These are phyloP conservation scores for Eueremaeus valkanovi DNA, from an alignment of 2,888 invertebrate genomes.

Conservation along the genomic window DNA sequence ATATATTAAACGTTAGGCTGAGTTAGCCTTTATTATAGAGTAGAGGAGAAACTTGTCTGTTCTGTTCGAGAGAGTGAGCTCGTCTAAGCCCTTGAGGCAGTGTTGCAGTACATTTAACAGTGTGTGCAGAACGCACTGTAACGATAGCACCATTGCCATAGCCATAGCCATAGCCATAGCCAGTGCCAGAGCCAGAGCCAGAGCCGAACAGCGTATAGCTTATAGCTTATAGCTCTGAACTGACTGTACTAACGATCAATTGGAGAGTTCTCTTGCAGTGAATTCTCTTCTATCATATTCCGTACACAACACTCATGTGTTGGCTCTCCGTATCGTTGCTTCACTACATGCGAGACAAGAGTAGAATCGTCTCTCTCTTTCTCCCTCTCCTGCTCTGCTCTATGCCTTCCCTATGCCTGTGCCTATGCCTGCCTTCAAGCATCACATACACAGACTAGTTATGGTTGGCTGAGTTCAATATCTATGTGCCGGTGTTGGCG, in stretches of 20 bases:
- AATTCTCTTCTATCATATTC: too few relatives aligned
- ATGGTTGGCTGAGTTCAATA: slow-evolving; percentile 25
- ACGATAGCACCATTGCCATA: neutral
- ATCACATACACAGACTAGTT: neutral
- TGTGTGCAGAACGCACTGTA: too few relatives aligned
- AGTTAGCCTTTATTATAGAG: neutral
- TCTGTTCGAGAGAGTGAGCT: neutral
- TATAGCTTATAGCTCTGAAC: too few relatives aligned
- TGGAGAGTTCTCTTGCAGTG: too few relatives aligned
- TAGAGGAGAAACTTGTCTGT: too few relatives aligned
- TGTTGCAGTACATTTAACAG: too few relatives aligned
- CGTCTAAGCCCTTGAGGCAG: slow-evolving; percentile 19
- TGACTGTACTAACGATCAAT: too few relatives aligned
- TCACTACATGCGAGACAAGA: neutral
- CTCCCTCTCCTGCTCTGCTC: neutral
- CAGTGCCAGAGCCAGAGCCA: too few relatives aligned
- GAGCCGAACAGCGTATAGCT: too few relatives aligned
- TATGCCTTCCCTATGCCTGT: neutral
- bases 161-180: too few relatives aligned
- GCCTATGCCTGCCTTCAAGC: slow-evolving; percentile 15
- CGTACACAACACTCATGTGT: neutral
- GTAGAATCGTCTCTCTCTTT: neutral
- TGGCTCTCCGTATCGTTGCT: neutral
- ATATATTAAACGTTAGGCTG: neutral
- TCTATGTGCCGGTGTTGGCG: neutral